A percentile compares a stretch with the other conserved stretches of the same genome.
Evolutionary conservation across 2,888 invertebrate genomes (phyloP).

Genomic region (Baccha elongata): DNA sequence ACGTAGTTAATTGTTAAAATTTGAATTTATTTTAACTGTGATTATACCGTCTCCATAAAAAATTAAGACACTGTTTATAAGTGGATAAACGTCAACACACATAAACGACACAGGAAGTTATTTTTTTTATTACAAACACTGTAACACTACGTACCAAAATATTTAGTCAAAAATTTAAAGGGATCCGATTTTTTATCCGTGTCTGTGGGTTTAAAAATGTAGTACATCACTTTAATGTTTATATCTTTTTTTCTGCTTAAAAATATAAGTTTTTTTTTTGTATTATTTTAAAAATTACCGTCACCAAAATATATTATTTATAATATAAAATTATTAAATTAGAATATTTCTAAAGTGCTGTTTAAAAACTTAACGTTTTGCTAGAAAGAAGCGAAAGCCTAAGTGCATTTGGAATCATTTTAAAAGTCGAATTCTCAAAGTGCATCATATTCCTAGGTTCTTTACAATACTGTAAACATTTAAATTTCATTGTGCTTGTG

Average conservation of each 20-base stretch:
- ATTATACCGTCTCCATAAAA: conserved; percentile 48
- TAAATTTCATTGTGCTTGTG: too few relatives aligned
- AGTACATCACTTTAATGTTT: conserved; percentile 16
- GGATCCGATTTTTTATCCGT: conserved; percentile 77
- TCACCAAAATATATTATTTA: conserved; percentile 33
- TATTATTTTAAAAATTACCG: conserved; percentile 35
- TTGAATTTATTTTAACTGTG: conserved; percentile 3
- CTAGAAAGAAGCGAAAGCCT: conserved; percentile 10
- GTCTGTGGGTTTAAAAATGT: conserved; percentile 76
- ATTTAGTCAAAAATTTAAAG: conserved; percentile 77
- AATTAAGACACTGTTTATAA: conserved; percentile 47
- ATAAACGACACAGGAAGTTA: conserved; percentile 63
- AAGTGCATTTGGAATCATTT: neutral
- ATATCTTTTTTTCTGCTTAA: neutral
- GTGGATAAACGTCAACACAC: conserved; percentile 64
- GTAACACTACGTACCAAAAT: conserved; percentile 76
- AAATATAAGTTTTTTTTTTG: conserved; percentile 28
- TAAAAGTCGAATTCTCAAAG: neutral
- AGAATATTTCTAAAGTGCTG: neutral
- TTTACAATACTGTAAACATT: too few relatives aligned
- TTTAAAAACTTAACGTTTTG: conserved; percentile 10
- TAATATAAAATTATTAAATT: neutral
- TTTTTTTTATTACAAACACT: conserved; percentile 37
- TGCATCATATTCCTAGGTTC: too few relatives aligned
- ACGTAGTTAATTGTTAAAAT: neutral